Percentiles rank a stretch among this genome's conserved stretches.
Evolutionary conservation across 2,797 vertebrate species (phyloP).

Genomic region (Etheostoma perlongum): DNA sequence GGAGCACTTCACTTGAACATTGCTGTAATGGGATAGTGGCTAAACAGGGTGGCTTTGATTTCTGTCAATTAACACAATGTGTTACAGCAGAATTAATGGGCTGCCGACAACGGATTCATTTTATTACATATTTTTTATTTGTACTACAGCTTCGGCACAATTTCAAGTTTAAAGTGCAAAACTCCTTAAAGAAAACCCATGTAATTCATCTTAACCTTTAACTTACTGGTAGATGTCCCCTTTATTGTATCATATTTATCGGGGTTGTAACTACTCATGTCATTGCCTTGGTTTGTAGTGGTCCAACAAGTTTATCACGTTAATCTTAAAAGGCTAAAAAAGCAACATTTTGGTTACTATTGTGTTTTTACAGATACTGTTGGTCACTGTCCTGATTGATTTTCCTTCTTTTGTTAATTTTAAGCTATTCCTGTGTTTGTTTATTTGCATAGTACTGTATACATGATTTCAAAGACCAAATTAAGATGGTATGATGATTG

Average conservation of each 20-base stretch:
- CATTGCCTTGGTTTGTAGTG: constrained; percentile 8
- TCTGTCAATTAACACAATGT: constrained; percentile 21
- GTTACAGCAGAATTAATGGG: constrained; percentile 10
- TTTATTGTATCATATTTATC: constrained; percentile 13
- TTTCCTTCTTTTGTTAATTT: constrained; percentile 9
- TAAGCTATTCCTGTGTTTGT: constrained; percentile 15
- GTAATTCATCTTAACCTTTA: background rate
- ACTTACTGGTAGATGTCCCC: background rate
- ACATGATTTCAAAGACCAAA: constrained; percentile 25
- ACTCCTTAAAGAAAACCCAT: constrained; percentile 12
- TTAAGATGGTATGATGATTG: constrained; percentile 10
- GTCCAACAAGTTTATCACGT: background rate
- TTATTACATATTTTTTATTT: background rate
- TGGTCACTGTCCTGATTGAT: background rate
- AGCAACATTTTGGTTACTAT: background rate
- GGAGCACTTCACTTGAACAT: constrained; percentile 47
- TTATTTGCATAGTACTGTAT: constrained; percentile 61
- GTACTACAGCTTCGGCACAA: constrained; percentile 7
- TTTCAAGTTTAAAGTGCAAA: constrained; percentile 26
- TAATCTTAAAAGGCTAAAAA: background rate
- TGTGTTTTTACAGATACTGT: background rate
- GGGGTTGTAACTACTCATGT: background rate
- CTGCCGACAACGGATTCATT: constrained; percentile 12
- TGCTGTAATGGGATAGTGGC: constrained; percentile 10
- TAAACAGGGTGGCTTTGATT: constrained; percentile 10